A percentile compares a stretch with the other conserved stretches of the same genome.
Evolutionary conservation across 2,797 vertebrate species (phyloP).

Genomic region (Hippopotamyrus pictus): DNA sequence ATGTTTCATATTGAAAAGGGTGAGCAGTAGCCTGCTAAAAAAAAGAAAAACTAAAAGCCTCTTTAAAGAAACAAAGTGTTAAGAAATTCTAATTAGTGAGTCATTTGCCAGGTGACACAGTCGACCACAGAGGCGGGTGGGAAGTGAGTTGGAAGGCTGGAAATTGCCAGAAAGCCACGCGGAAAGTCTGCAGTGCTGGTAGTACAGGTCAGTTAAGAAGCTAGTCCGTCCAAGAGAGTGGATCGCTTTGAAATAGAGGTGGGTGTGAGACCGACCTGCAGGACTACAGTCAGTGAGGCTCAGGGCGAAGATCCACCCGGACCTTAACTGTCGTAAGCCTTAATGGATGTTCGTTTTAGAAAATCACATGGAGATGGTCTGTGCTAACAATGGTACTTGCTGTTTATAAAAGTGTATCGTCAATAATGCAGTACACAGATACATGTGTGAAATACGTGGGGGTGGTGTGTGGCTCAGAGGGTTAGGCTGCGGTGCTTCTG

Average conservation of each 20-base stretch:
- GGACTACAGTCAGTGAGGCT: background rate
- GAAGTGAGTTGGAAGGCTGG: background rate
- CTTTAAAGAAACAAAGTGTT: constrained; percentile 2
- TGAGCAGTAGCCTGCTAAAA: background rate
- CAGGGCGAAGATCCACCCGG: background rate
- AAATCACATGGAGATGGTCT: background rate
- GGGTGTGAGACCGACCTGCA: background rate
- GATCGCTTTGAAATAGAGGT: background rate
- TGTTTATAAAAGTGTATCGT: background rate
- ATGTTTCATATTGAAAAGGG: background rate
- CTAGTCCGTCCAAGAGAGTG: background rate
- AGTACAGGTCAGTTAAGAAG: background rate
- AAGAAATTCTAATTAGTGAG: background rate
- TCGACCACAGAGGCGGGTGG: background rate
- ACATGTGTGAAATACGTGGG: background rate
- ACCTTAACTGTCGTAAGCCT: background rate
- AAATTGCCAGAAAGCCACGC: background rate
- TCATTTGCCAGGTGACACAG: background rate
- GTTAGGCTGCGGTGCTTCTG: background rate
- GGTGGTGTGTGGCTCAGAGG: background rate
- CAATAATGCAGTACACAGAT: background rate
- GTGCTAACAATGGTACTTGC: background rate
- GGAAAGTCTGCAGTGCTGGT: background rate
- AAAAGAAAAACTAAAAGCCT: background rate
- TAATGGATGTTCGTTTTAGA: background rate